phyloP scores from a whole-genome alignment of 2,797 vertebrate genomes.

The Pogonophryne albipinna region DNA sequence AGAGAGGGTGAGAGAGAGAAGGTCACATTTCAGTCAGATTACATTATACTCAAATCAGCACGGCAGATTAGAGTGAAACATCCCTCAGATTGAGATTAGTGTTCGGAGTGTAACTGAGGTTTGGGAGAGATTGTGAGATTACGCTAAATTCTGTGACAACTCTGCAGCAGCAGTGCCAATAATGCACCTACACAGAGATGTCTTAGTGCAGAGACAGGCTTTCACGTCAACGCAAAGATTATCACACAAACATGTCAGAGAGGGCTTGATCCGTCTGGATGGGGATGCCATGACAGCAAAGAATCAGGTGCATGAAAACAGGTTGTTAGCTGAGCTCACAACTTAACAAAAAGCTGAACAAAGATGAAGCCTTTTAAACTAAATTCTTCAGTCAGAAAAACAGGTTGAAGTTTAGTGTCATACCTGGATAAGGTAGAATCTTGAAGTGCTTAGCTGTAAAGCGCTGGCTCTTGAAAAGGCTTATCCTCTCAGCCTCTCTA shows the following conservation, averaged over 20 bases:
- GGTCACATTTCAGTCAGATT: constrained; percentile 55
- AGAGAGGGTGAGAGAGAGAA: too few species aligned
- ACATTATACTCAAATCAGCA: constrained; percentile 54
- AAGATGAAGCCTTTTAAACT: not conserved
- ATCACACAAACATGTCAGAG: constrained; percentile 4
- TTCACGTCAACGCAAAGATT: not conserved
- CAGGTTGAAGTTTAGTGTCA: not conserved
- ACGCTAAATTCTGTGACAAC: constrained; percentile 44
- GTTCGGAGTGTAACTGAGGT: constrained; percentile 50
- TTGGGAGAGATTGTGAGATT: constrained; percentile 60
- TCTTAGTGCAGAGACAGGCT: not conserved
- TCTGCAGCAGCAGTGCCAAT: constrained; percentile 14
- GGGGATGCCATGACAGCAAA: not conserved
- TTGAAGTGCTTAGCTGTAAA: constrained; percentile 28
- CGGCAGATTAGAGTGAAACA: constrained; percentile 64
- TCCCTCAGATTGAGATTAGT: constrained; percentile 63
- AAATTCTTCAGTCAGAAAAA: not conserved
- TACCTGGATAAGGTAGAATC: constrained; percentile 48
- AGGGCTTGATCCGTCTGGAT: not conserved
- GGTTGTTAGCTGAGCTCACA: not conserved
- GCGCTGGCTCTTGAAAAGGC: constrained; percentile 26
- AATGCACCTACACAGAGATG: constrained; percentile 22
- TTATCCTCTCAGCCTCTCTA: constrained; percentile 53
- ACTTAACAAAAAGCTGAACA: not conserved
- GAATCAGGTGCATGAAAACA: constrained; percentile 1